Evolutionary conservation across 2,113 vertebrate species (phyloP), one percentile per base, ranked within the genome.

Genomic region (Catagonus wagneri): DNA sequence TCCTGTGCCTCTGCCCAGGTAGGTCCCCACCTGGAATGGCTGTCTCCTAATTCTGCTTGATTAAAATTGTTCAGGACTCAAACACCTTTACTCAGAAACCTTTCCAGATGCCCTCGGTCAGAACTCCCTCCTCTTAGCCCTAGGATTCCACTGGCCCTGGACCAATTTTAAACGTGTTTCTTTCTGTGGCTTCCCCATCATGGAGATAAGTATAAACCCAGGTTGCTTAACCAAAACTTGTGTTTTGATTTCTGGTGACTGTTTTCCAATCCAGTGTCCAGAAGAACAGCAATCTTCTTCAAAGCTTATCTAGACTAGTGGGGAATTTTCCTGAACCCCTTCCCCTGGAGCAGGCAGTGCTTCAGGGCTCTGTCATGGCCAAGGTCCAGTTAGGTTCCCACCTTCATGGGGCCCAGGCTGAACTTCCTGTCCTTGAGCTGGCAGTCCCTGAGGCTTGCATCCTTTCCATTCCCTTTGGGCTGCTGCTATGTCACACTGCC

Each of bases 221-320:
- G n/a, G n/a, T n/a, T n/a, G n/a, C n/a, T n/a, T n/a, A n/a, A n/a
- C n/a, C n/a, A n/a, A n/a, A 88, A 88, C 16, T 87, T 23, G 36
- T 34, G 54, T 74, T 96, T 81, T 81, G 58, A 95, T 80, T 95
- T 93, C 60, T 72, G 19, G 25, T 78, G 85, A 72, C n/a, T 83
- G 0, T 54, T 96, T 96, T 92, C 16, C 22, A 91, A 91, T 13
- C 29, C n/a, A 89, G 81, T 10, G 52, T 7, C 63, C 7, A 61
- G 56, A 88, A 71, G 22, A 20, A 29, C 12, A 75, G 36, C 36
- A 76, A 56, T 15, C 16, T 74, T 90, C 16, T 4, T 92, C 6
- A 34, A 78, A 23, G 4, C 11, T 92, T 93, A 15, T 20, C 50
- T 65, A 17, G 32, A 69, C 27, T 44, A 69, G n/a, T 91, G 56